phyloP scores from a whole-genome alignment of 2,797 vertebrate genomes.

The Onychomys leucogaster region DNA sequence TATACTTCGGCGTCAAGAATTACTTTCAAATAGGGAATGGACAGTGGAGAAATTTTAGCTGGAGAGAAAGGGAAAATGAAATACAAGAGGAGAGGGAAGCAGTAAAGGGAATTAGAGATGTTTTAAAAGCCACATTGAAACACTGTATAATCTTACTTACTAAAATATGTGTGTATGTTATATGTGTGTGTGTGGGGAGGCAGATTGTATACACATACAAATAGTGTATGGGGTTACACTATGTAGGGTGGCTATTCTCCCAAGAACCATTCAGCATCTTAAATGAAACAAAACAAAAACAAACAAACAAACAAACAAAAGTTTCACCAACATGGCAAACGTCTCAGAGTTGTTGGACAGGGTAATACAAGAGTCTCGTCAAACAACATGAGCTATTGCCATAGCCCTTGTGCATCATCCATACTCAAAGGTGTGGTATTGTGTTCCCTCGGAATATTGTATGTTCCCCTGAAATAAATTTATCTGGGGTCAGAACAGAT shows the following conservation, averaged over 20 bases:
- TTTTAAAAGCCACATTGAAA: background rate
- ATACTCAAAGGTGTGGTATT: background rate
- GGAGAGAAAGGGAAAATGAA: no score
- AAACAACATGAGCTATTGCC: no score
- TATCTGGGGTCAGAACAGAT: no score
- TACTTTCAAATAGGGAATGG: background rate
- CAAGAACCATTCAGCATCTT: background rate
- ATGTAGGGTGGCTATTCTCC: background rate
- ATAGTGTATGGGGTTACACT: background rate
- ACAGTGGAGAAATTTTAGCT: background rate
- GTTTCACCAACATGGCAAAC: background rate
- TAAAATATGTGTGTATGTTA: background rate
- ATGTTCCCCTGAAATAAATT: no score
- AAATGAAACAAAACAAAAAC: background rate
- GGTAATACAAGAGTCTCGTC: background rate
- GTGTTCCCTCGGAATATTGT: no score
- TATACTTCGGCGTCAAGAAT: background rate
- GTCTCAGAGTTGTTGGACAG: background rate
- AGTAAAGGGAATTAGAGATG: background rate
- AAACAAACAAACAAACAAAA: background rate
- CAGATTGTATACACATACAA: background rate
- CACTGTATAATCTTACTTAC: background rate
- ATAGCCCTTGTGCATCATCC: no score
- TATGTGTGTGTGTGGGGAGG: background rate
- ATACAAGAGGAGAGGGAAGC: background rate